Evolutionary conservation across 1,140 invertebrate species (phyloP).

Genomic region (Ephestia elutella): DNA sequence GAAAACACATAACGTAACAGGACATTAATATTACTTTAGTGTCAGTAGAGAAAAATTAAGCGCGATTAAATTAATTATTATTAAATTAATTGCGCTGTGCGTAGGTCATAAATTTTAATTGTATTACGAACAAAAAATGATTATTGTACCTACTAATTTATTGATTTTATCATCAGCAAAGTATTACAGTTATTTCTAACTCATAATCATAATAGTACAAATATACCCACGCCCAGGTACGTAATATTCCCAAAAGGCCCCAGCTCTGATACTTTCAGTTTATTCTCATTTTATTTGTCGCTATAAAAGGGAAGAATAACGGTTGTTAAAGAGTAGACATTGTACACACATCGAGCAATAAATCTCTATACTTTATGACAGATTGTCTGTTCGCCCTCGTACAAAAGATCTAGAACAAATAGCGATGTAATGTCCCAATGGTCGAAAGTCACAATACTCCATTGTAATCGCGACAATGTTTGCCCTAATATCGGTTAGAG

Average conservation of each 20-base stretch:
- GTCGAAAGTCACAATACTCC: conserved; percentile 47
- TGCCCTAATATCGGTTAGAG: conserved; percentile 43
- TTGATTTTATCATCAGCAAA: too few relatives aligned
- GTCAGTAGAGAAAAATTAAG: too few relatives aligned
- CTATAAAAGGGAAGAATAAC: conserved; percentile 68
- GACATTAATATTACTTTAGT: too few relatives aligned
- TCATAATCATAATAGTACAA: too few relatives aligned
- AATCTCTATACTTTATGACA: conserved; percentile 74
- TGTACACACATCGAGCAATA: conserved; percentile 54
- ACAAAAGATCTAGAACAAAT: conserved; percentile 69
- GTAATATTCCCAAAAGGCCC: conserved; percentile 26
- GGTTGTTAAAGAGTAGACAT: conserved; percentile 58
- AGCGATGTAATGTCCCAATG: conserved; percentile 58
- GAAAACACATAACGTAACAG: too few relatives aligned
- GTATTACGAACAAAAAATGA: too few relatives aligned
- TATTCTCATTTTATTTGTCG: conserved; percentile 62
- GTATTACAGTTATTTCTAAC: too few relatives aligned
- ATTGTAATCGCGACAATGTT: conserved; percentile 62
- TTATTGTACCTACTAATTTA: too few relatives aligned
- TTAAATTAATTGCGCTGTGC: too few relatives aligned
- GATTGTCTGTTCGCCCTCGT: conserved; percentile 60
- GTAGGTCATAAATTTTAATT: too few relatives aligned
- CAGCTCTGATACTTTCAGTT: conserved; percentile 55
- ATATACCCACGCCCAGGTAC: conserved; percentile 15
- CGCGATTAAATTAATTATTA: too few relatives aligned